Conservation (phyloP, 2,888 invertebrate species). For the Xanthorhoe spadicearia region DNA sequence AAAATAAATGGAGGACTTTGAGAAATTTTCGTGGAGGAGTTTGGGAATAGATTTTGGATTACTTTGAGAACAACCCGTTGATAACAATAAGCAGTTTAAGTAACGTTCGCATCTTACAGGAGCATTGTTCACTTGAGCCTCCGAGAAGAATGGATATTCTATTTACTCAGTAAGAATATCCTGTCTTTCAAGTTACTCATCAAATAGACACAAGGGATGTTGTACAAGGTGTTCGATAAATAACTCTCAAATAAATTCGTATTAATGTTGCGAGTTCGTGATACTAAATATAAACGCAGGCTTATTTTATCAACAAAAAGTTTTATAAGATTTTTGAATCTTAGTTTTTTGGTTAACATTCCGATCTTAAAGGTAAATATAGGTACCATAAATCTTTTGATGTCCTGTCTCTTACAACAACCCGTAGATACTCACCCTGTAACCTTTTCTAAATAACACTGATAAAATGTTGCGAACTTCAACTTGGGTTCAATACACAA, state of each 20-base stretch:
- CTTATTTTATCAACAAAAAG: background rate
- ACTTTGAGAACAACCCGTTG: too few species aligned
- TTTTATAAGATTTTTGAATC: too few species aligned
- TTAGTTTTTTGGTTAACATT: background rate
- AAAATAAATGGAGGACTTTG: too few species aligned
- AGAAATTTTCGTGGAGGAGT: too few species aligned
- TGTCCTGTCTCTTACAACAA: background rate
- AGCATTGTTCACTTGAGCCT: conserved; percentile 28
- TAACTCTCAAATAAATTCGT: background rate
- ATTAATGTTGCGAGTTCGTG: background rate
- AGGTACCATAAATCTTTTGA: background rate
- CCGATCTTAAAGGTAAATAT: background rate
- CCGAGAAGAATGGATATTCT: conserved; percentile 23
- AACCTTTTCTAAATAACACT: background rate
- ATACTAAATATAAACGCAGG: background rate
- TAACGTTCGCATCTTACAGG: conserved; percentile 25
- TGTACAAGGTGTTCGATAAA: background rate
- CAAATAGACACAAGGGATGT: conserved; percentile 5
- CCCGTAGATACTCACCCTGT: background rate
- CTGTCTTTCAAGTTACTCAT: conserved; percentile 13
- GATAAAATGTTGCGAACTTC: conserved; percentile 5
- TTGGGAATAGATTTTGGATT: too few species aligned
- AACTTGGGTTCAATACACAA: conserved; percentile 6
- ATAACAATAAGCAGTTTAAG: conserved; percentile 32
- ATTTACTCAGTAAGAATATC: conserved; percentile 20